phyloP scores from a whole-genome alignment of 2,888 invertebrate genomes.

The Drosophila pseudotalamancana region DNA sequence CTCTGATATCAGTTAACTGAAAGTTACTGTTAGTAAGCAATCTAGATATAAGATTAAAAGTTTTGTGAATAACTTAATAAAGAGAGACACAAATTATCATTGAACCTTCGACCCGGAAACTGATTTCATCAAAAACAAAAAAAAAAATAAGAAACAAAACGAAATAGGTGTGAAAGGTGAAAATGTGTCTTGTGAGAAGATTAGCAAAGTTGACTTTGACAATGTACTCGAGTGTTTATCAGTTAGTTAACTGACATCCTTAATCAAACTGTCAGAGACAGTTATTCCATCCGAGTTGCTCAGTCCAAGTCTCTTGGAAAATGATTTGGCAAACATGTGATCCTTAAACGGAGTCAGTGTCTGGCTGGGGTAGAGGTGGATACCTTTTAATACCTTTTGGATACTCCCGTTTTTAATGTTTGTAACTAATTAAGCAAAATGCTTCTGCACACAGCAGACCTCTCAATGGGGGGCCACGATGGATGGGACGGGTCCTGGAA shows the following conservation, averaged over 20 bases:
- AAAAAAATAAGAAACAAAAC: too few species aligned
- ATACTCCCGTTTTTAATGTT: constrained; percentile 52
- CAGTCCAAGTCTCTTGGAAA: not conserved
- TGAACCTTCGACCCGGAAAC: not conserved
- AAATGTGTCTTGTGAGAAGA: constrained; percentile 19
- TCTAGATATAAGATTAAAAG: not conserved
- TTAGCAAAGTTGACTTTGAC: constrained; percentile 26
- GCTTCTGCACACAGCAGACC: constrained; percentile 62
- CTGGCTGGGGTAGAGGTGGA: constrained; percentile 26
- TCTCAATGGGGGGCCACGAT: not conserved
- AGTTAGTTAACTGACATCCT: constrained; percentile 23
- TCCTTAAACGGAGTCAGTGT: constrained; percentile 8
- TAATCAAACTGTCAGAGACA: constrained; percentile 29
- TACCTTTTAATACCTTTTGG: constrained; percentile 51
- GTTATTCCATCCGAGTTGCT: not conserved
- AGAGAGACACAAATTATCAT: too few species aligned
- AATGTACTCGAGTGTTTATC: constrained; percentile 20
- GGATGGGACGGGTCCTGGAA: constrained; percentile 1
- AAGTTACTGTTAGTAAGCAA: not conserved
- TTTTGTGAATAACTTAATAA: not conserved
- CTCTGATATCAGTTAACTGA: not conserved
- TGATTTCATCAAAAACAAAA: constrained; percentile 14
- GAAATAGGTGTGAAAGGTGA: not conserved
- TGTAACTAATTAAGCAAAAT: constrained; percentile 80
- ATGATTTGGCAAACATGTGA: constrained; percentile 6